These are phyloP conservation scores for Apodemia hepburni DNA, from an alignment of 2,888 invertebrate genomes.

Conservation along the genomic window DNA sequence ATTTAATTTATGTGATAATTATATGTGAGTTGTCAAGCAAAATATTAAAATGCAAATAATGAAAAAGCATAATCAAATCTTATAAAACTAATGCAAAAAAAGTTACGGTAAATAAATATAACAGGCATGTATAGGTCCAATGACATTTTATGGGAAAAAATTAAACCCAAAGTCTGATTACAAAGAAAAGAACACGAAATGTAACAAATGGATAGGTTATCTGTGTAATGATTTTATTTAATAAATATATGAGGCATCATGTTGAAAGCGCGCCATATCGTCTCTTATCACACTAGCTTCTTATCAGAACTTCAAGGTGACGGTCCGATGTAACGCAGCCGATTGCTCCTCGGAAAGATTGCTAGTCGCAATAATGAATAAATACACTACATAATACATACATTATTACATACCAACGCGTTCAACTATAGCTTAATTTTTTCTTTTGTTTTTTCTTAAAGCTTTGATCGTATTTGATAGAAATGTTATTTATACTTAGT, in stretches of 20 bases:
- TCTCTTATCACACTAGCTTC: constrained; percentile 51
- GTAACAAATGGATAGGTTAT: neutral
- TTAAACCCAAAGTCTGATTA: neutral
- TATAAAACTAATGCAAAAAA: no score
- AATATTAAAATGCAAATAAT: no score
- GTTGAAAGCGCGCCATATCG: constrained; percentile 43
- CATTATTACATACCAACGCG: neutral
- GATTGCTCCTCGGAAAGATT: constrained; percentile 47
- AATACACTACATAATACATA: constrained; percentile 16
- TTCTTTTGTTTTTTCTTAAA: neutral
- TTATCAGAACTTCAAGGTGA: constrained; percentile 73
- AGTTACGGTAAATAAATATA: neutral
- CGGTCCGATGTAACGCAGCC: constrained; percentile 57
- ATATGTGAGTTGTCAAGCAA: no score
- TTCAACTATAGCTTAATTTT: neutral
- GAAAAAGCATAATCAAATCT: no score
- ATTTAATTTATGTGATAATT: no score
- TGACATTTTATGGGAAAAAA: neutral
- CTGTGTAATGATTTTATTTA: constrained; percentile 22
- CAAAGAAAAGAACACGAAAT: no score
- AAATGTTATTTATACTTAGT: no score
- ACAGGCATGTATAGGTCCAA: no score
- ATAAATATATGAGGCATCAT: constrained; percentile 30
- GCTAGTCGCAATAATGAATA: constrained; percentile 45
- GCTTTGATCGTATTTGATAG: no score